Evolutionary conservation across 2,888 invertebrate genomes (phyloP).

Genomic region (Drosophila picticornis): DNA sequence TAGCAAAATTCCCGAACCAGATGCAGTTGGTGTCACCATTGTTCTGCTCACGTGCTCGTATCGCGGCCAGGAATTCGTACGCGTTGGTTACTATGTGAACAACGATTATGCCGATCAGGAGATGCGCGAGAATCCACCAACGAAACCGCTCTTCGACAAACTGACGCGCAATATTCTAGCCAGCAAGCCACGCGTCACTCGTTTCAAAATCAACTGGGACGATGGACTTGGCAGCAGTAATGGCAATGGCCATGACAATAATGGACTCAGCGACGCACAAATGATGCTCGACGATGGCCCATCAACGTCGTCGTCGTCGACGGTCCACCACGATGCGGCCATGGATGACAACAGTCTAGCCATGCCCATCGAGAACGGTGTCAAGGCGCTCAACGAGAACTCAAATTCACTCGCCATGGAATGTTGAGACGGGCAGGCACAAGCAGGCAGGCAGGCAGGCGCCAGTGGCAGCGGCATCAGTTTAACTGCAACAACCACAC

Average conservation of each 20-base stretch:
- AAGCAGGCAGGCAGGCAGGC: background rate
- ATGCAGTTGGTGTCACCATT: slow-evolving; percentile 99
- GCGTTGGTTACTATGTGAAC: slow-evolving; percentile 99
- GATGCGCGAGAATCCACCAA: slow-evolving; percentile 96
- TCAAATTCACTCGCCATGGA: slow-evolving; percentile 86
- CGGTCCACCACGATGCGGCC: slow-evolving; percentile 63
- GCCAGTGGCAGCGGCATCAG: background rate
- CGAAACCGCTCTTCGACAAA: slow-evolving; percentile 96
- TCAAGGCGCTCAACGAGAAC: slow-evolving; percentile 84
- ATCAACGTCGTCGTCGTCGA: slow-evolving; percentile 70
- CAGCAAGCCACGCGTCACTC: slow-evolving; percentile 96
- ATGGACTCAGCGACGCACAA: slow-evolving; percentile 67
- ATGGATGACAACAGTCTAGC: slow-evolving; percentile 84
- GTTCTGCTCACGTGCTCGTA: slow-evolving; percentile 98
- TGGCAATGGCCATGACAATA: slow-evolving; percentile 63
- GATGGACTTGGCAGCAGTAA: slow-evolving; percentile 86
- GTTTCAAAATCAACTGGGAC: slow-evolving; percentile 99
- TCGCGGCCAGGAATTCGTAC: slow-evolving; percentile 96
- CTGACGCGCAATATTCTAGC: slow-evolving; percentile 89
- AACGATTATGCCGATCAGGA: slow-evolving; percentile 98
- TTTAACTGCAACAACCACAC: slow-evolving; percentile 1
- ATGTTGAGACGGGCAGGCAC: slow-evolving; percentile 71
- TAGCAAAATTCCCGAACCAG: slow-evolving; percentile 96
- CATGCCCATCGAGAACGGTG: slow-evolving; percentile 83
- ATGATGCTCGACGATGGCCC: slow-evolving; percentile 60